phyloP scores from a whole-genome alignment of 2,113 vertebrate species.

The Edolisoma coerulescens region DNA sequence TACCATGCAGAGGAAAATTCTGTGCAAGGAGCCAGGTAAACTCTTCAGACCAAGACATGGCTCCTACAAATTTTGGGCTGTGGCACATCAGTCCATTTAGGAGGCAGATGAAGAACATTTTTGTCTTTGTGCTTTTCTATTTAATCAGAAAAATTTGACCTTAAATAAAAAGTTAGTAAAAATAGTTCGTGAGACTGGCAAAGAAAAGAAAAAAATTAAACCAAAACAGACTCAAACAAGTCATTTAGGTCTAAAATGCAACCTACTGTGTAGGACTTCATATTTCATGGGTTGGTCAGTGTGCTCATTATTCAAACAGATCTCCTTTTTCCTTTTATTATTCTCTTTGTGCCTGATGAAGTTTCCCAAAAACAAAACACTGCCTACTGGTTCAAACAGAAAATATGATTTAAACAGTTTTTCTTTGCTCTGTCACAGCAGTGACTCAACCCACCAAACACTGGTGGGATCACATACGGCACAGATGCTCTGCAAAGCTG shows the following conservation, averaged over 20 bases:
- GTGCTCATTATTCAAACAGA: not conserved
- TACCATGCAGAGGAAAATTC: not conserved
- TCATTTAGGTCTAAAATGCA: not conserved
- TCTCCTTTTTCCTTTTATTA: not conserved
- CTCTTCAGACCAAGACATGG: not conserved
- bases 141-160: not conserved
- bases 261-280: not conserved
- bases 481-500: conserved; percentile 17
- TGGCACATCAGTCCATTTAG: not conserved
- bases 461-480: not conserved
- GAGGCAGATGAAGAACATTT: not conserved
- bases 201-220: not conserved
- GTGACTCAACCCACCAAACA: conserved; percentile 1
- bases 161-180: not conserved
- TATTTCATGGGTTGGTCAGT: not conserved
- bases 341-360: not conserved
- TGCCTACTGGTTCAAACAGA: not conserved
- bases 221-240: not conserved
- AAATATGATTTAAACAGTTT: not conserved
- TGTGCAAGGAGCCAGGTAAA: not conserved
- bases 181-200: not conserved
- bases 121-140: not conserved
- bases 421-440: conserved; percentile 9
- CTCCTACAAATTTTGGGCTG: not conserved
- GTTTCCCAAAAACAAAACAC: not conserved